phyloP scores from a whole-genome alignment of 2,888 invertebrate genomes.

The Chrysodeixis includens region DNA sequence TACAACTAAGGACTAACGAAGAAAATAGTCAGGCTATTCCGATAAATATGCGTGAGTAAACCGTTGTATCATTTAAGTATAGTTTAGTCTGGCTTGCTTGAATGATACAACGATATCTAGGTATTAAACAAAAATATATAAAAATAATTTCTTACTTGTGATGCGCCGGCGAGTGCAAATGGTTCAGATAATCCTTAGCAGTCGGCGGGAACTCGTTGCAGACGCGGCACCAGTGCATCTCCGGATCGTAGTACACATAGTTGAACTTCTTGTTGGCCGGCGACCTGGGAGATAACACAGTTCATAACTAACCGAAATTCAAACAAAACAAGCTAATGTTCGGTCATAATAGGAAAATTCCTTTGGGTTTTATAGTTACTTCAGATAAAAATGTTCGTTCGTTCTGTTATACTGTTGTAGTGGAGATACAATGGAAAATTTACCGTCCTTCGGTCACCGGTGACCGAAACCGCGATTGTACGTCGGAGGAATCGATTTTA shows the following conservation, averaged over 20 bases:
- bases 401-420: no score
- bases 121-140: no score
- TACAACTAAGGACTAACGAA: no score
- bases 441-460: neutral
- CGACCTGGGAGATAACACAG: slow-evolving; percentile 67
- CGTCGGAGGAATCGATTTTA: no score
- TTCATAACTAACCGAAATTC: neutral
- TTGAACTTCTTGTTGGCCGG: slow-evolving; percentile 89
- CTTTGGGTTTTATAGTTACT: neutral
- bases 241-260: slow-evolving; percentile 96
- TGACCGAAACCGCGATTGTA: neutral
- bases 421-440: neutral
- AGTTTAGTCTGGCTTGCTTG: no score
- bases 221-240: slow-evolving; percentile 96
- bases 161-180: slow-evolving; percentile 94
- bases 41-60: no score
- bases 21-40: no score
- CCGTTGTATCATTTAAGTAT: no score
- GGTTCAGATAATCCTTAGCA: slow-evolving; percentile 95
- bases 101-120: no score
- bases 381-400: neutral
- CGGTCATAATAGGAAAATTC: slow-evolving; percentile 25
- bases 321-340: neutral
- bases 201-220: slow-evolving; percentile 96
- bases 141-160: no score